Evolutionary conservation across 2,888 invertebrate genomes (phyloP).

Genomic region (Phlogophora meticulosa): DNA sequence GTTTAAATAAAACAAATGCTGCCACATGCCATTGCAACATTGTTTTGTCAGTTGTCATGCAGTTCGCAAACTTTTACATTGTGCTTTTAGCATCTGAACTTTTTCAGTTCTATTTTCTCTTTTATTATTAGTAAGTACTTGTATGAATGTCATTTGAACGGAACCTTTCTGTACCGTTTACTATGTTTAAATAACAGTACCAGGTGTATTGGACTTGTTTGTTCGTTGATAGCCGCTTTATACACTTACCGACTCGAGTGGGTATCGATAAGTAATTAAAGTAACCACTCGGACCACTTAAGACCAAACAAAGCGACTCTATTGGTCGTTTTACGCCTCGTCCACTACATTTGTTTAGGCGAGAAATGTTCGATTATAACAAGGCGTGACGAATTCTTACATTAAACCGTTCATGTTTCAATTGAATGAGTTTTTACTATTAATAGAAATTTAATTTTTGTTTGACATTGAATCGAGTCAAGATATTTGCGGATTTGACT

Average conservation of each 20-base stretch:
- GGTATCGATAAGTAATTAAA: conserved; percentile 78
- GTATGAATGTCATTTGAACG: conserved; percentile 9
- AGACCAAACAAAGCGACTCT: conserved; percentile 70
- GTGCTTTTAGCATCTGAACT: conserved; percentile 6
- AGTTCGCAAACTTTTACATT: conserved; percentile 25
- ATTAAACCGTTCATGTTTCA: conserved; percentile 62
- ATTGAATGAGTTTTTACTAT: conserved; percentile 59
- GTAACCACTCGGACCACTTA: conserved; percentile 72
- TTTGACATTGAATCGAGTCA: conserved; percentile 35
- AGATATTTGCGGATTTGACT: conserved; percentile 11
- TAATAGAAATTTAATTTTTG: conserved; percentile 45
- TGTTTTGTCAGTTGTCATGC: conserved; percentile 11
- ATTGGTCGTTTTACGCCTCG: conserved; percentile 64
- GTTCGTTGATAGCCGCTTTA: conserved; percentile 62
- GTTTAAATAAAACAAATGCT: conserved; percentile 11
- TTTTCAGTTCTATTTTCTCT: conserved; percentile 17
- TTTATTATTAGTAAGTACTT: background rate
- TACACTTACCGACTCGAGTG: conserved; percentile 67
- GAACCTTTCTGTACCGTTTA: background rate
- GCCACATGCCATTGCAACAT: conserved; percentile 9
- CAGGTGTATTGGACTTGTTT: conserved; percentile 49
- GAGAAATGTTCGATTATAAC: conserved; percentile 64
- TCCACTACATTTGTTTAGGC: conserved; percentile 65
- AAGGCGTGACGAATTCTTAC: conserved; percentile 64
- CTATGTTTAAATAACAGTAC: conserved; percentile 43